These are phyloP conservation scores for Synanthedon tipuliformis DNA, from an alignment of 2,888 invertebrate species.

Conservation along the genomic window DNA sequence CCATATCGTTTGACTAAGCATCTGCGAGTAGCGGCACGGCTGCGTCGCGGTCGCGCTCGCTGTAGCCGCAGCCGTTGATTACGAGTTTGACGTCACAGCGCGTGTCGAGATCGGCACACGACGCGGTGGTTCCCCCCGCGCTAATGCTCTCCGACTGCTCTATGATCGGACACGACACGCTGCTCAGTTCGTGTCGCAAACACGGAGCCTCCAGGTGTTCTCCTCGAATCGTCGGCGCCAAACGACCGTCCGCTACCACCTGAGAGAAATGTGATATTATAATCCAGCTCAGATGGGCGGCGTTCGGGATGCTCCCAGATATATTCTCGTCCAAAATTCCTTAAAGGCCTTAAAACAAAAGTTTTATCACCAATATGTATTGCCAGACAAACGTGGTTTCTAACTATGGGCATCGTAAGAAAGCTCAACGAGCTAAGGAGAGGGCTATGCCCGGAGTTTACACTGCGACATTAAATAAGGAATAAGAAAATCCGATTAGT, in stretches of 20 bases:
- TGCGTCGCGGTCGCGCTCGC: conserved; percentile 34
- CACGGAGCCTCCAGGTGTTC: conserved; percentile 60
- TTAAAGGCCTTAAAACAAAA: too few species aligned
- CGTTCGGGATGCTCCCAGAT: too few species aligned
- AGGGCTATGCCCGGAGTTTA: too few species aligned
- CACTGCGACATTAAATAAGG: too few species aligned
- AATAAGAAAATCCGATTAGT: too few species aligned
- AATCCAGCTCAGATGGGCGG: too few species aligned
- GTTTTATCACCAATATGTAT: too few species aligned
- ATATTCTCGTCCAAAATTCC: too few species aligned
- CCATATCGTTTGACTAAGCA: conserved; percentile 16
- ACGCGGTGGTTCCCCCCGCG: conserved; percentile 6
- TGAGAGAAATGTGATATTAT: conserved; percentile 19
- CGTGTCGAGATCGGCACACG: conserved; percentile 10
- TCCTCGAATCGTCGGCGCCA: conserved; percentile 58
- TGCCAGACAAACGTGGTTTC: too few species aligned
- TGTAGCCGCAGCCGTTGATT: conserved; percentile 45
- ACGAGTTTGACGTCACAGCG: conserved; percentile 47
- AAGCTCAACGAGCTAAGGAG: too few species aligned
- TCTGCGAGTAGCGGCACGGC: conserved; percentile 53
- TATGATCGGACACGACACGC: conserved; percentile 80
- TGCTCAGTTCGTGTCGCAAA: conserved; percentile 62
- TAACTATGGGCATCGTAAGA: too few species aligned
- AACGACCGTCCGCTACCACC: conserved; percentile 71
- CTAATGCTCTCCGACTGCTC: conserved; percentile 51